phyloP scores from a whole-genome alignment of 2,113 vertebrate genomes.

The Petrocephalus microphthalmus region DNA sequence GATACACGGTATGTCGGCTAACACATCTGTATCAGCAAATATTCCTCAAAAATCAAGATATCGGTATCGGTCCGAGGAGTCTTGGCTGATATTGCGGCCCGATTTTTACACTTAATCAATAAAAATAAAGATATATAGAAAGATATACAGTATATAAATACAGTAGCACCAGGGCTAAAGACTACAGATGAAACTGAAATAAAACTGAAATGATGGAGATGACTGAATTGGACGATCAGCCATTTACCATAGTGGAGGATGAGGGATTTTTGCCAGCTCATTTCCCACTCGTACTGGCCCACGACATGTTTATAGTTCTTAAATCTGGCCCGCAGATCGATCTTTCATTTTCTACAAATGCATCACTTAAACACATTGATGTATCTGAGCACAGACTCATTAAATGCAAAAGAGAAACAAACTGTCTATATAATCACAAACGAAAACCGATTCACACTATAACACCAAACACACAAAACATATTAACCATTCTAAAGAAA shows the following conservation, averaged over 20 bases:
- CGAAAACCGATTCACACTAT: neutral
- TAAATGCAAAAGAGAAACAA: neutral
- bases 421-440: neutral
- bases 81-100: too few species aligned
- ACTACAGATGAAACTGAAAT: neutral
- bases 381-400: neutral
- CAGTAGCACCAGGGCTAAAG: neutral
- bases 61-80: too few species aligned
- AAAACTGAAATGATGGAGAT: neutral
- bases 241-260: neutral
- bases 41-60: too few species aligned
- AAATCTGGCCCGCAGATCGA: neutral
- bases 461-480: neutral
- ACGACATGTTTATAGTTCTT: too few species aligned
- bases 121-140: neutral
- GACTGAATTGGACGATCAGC: neutral
- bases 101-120: neutral
- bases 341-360: neutral
- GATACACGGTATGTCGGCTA: too few species aligned
- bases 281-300: neutral
- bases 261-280: neutral
- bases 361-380: neutral
- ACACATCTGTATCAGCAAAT: too few species aligned
- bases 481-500: constrained; percentile 41
- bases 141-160: neutral